Evolutionary conservation across 2,888 invertebrate genomes (phyloP).

Genomic region (Chesias legatella): DNA sequence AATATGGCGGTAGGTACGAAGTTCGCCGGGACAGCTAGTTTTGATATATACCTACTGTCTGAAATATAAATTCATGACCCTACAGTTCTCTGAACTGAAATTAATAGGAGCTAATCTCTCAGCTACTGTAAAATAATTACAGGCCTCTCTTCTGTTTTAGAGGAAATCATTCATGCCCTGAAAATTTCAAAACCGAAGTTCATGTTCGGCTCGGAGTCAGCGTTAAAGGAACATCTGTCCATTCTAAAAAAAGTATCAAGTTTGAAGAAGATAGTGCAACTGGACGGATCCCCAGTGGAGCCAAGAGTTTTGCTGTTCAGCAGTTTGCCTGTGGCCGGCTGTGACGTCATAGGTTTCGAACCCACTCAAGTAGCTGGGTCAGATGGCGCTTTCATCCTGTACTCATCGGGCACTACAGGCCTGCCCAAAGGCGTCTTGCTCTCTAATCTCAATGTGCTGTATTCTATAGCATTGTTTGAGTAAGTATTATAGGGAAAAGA

Average conservation of each 20-base stretch:
- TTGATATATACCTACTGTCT: no score
- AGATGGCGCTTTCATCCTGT: slow-evolving; percentile 64
- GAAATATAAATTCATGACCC: no score
- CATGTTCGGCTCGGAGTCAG: slow-evolving; percentile 80
- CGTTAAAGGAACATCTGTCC: slow-evolving; percentile 38
- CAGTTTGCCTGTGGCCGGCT: slow-evolving; percentile 22
- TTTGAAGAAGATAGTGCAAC: slow-evolving; percentile 81
- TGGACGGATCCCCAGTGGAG: slow-evolving; percentile 71
- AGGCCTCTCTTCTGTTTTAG: slow-evolving; percentile 33
- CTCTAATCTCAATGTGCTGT: slow-evolving; percentile 74
- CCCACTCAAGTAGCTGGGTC: slow-evolving; percentile 39
- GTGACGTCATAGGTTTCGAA: slow-evolving; percentile 33
- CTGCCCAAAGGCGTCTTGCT: slow-evolving; percentile 88
- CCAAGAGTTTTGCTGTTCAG: slow-evolving; percentile 32
- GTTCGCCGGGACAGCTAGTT: no score
- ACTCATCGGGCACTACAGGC: slow-evolving; percentile 87
- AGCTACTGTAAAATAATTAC: no score
- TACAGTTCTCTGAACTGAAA: no score
- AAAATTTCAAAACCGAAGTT: slow-evolving; percentile 83
- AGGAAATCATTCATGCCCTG: slow-evolving; percentile 76
- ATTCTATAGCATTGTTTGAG: slow-evolving; percentile 75
- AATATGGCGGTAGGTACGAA: no score
- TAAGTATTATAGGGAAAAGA: slow-evolving; percentile 33
- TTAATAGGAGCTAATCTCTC: no score
- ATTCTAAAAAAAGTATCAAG: slow-evolving; percentile 38